Conservation (phyloP, 2,113 vertebrate genomes). For the Actenoides lindsayi region DNA sequence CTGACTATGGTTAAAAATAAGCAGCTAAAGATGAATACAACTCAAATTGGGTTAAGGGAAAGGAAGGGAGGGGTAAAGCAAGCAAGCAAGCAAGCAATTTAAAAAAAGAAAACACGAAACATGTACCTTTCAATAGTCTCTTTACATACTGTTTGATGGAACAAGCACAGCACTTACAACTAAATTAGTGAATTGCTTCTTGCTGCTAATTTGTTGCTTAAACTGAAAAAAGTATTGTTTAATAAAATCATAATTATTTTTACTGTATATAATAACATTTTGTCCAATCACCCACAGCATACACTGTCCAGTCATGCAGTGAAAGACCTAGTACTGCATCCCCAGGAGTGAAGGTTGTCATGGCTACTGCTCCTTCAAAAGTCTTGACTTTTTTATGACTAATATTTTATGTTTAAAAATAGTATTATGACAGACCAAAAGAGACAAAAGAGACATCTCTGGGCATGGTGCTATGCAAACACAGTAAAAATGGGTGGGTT, state of each 20-base stretch:
- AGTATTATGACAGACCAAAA: neutral
- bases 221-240: neutral
- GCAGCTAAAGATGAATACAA: neutral
- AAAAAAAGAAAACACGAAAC: neutral
- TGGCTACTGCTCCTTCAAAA: neutral
- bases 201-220: neutral
- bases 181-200: neutral
- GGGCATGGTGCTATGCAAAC: neutral
- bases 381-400: neutral
- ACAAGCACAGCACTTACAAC: neutral
- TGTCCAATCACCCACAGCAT: neutral
- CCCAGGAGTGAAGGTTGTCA: neutral
- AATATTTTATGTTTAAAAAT: conserved; percentile 26
- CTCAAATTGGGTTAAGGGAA: neutral
- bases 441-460: neutral
- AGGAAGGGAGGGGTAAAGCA: too few species aligned
- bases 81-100: too few species aligned
- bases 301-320: neutral
- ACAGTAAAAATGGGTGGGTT: neutral
- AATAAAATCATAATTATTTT: neutral
- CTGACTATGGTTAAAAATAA: neutral
- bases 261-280: neutral
- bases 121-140: neutral
- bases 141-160: neutral
- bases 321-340: neutral